Evolutionary conservation across 2,797 vertebrate genomes (phyloP).

Genomic region (Argya squamiceps): DNA sequence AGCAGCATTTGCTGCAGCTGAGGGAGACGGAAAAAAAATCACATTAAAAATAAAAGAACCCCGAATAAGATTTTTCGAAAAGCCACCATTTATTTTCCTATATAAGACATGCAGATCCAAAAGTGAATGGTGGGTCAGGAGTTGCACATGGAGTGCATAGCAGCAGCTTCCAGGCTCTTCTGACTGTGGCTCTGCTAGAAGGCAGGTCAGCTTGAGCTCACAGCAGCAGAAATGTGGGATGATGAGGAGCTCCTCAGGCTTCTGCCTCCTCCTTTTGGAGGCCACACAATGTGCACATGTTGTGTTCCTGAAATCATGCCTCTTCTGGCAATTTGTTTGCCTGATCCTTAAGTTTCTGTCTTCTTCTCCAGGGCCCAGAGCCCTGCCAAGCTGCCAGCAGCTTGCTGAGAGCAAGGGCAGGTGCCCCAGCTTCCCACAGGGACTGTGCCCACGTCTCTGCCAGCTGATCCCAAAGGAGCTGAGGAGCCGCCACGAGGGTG

Average conservation of each 20-base stretch:
- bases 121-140: neutral
- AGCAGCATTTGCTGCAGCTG: neutral
- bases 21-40: neutral
- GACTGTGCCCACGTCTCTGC: neutral
- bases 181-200: neutral
- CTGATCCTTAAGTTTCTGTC: slow-evolving; percentile 23
- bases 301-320: neutral
- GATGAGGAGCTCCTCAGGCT: neutral
- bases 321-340: neutral
- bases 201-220: neutral
- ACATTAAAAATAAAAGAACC: neutral
- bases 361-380: neutral
- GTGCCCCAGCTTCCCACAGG: neutral
- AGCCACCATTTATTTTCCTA: neutral
- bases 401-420: neutral
- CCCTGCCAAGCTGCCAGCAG: neutral
- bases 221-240: neutral
- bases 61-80: neutral
- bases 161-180: neutral
- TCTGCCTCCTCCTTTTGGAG: neutral
- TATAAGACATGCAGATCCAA: neutral
- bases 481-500: slow-evolving; percentile 11
- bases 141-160: rapidly evolving
- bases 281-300: rapidly evolving
- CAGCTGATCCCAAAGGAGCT: slow-evolving; percentile 29